Evolutionary conservation across 2,113 vertebrate genomes (phyloP).

Genomic region (Colaptes auratus): DNA sequence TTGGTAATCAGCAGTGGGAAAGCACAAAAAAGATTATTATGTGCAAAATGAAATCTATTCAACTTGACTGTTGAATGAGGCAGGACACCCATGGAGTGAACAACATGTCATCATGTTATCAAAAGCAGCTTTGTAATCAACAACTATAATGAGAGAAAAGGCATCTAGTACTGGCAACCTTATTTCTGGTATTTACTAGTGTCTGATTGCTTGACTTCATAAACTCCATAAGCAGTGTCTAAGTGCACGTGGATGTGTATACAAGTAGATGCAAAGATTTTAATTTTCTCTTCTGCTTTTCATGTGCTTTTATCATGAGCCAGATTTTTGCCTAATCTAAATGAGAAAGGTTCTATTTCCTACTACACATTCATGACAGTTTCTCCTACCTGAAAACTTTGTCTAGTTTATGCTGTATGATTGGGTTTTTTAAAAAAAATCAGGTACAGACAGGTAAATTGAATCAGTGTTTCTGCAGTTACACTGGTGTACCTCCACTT

Average conservation of each 20-base stretch:
- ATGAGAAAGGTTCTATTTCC: not conserved
- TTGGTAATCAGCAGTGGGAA: not conserved
- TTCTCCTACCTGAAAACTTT: not conserved
- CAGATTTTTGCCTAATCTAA: not conserved
- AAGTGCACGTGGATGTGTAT: too few relatives aligned
- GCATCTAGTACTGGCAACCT: not conserved
- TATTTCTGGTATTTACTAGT: not conserved
- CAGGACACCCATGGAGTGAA: slow-evolving; percentile 30
- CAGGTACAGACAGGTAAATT: not conserved
- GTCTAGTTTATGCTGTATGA: not conserved
- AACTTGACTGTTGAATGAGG: slow-evolving; percentile 34
- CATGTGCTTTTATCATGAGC: not conserved
- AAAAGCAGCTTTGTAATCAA: slow-evolving; percentile 31
- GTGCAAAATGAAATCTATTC: slow-evolving; percentile 39
- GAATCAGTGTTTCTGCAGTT: not conserved
- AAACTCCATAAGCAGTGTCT: not conserved
- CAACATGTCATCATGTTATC: slow-evolving; percentile 59
- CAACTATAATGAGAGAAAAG: not conserved
- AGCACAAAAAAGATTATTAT: not conserved
- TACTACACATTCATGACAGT: not conserved
- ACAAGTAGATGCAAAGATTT: not conserved
- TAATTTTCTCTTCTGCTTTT: not conserved
- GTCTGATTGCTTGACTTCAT: not conserved
- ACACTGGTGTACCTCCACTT: not conserved
- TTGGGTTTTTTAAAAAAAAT: not conserved